Evolutionary conservation across 2,797 vertebrate species (phyloP), one percentile per base, ranked within the genome.

Genomic region (Coluber constrictor): DNA sequence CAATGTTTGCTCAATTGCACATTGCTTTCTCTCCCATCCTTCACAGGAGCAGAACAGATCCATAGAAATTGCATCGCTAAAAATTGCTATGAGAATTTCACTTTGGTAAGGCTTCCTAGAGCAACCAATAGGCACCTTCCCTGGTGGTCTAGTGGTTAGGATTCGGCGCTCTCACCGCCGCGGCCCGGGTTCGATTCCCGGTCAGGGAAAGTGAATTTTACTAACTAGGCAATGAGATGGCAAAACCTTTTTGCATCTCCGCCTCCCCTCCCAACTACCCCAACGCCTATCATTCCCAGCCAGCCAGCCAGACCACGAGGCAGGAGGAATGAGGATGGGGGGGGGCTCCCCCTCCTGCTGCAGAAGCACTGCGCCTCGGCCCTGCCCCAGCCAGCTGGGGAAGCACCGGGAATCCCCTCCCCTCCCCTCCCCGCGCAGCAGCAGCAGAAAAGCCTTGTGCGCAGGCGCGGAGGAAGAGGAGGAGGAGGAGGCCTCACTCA

Each of bases 111-210:
- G 32, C 11, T 59, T 0, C 15, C 12, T 2, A 4, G 29, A 29
- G 0, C 0, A 13, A 0, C 0, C 0, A 0, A 0, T 0, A 0
- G 0, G 0, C 5, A 23, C 0, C 20, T 61, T 91, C 93, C 93
- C 90, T 93, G 93, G 90, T 93, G 93, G 93, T 93, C 91, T 94
- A 90, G 86, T 93, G 94, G 93, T 93, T 94, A 93, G 94, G 93
- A 94, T 92, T 94, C 92, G 92, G 94, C 93, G 94, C 88, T 95
- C 92, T 93, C 90, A 91, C 93, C 89, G 89, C 89, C 90, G 89
- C 90, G 90, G 92, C 92, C 93, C 88, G 92, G 92, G 94, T 93
- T 95, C 92, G 93, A 95, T 93, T 91, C 94, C 94, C 90, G 92
- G 90, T 92, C 92, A 93, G 92, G 92, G 93, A 94, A 93, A 2